Evolutionary conservation across 2,113 vertebrate species (phyloP), one percentile per base, ranked within the genome.

Genomic region (Pomatorhinus ruficollis): DNA sequence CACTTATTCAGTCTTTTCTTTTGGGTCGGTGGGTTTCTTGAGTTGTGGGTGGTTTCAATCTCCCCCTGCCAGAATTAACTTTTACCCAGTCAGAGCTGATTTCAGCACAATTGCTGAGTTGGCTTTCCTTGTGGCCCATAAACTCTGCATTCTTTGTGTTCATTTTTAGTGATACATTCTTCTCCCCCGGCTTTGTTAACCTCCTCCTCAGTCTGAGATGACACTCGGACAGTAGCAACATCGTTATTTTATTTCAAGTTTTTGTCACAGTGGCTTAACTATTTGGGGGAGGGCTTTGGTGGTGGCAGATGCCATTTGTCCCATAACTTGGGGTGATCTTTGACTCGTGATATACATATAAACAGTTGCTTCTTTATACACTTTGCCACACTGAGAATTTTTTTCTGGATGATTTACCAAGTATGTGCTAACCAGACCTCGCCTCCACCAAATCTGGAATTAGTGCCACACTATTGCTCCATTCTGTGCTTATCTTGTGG

Each of bases 191-290:
- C 14, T 86, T 68, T 44, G 13, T 77, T 52, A 33, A 44, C 27
- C 9, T 22, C 11, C 2, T 50, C 21, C 27, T 44, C 6, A 13
- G 33, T 44, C 37, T 68, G 53, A 52, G 27, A 15, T 69, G 37
- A 33, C 11, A 6, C 27, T 35, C 0, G 0, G 28, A 40, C 40
- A 39, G 47, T 6, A 64, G 40, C 19, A 65, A 30, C 35, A 21
- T n/a, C 3, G 6, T 76, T 59, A 4, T 68, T 5, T 59, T 37
- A 52, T 37, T 35, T 68, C 25, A 52, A 22, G 21, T 52, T 68
- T 17, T 52, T 60, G 31, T 60, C 63, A 44, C 71, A 35, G 17
- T 44, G 17, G 17, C 25, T 18, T 59, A 37, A 59, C 21, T 76
- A 3, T 37, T 59, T 17, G 31, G 14, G 9, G 27, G 17, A 37